A percentile compares a stretch with the other conserved stretches of the same genome.
These are phyloP conservation scores for Radopholus similis DNA, from an alignment of 1,140 invertebrate species.

Conservation along the genomic window DNA sequence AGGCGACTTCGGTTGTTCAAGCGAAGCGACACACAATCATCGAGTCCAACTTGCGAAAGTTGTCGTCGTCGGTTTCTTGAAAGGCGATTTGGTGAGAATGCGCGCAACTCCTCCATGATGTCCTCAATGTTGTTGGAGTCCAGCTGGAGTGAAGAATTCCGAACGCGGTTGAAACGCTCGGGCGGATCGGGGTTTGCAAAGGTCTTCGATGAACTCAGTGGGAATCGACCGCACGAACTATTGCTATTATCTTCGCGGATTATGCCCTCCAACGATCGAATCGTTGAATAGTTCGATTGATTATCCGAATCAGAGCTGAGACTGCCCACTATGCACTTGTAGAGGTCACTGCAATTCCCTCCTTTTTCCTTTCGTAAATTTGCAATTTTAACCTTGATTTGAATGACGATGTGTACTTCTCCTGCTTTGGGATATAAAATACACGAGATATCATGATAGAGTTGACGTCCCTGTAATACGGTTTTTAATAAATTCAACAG, in stretches of 20 bases:
- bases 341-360: slow-evolving; percentile 18
- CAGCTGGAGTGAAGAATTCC: slow-evolving; percentile 37
- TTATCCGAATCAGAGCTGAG: slow-evolving; percentile 32
- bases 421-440: slow-evolving; percentile 28
- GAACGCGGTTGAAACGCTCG: slow-evolving; percentile 26
- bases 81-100: slow-evolving; percentile 35
- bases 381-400: not conserved
- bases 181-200: slow-evolving; percentile 29
- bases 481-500: not conserved
- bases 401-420: slow-evolving; percentile 19
- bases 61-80: slow-evolving; percentile 30
- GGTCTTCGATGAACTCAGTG: not conserved
- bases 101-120: slow-evolving; percentile 31
- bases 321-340: slow-evolving; percentile 21
- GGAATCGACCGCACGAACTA: not conserved
- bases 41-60: slow-evolving; percentile 32
- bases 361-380: not conserved
- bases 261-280: slow-evolving; percentile 32
- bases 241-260: not conserved
- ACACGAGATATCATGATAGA: slow-evolving; percentile 34
- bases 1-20: slow-evolving; percentile 20
- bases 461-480: slow-evolving; percentile 23
- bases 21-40: slow-evolving; percentile 28
- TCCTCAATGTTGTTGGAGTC: slow-evolving; percentile 19
- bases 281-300: slow-evolving; percentile 35